These are phyloP conservation scores for Meghimatium bilineatum DNA, from an alignment of 2,888 invertebrate genomes.

Conservation along the genomic window DNA sequence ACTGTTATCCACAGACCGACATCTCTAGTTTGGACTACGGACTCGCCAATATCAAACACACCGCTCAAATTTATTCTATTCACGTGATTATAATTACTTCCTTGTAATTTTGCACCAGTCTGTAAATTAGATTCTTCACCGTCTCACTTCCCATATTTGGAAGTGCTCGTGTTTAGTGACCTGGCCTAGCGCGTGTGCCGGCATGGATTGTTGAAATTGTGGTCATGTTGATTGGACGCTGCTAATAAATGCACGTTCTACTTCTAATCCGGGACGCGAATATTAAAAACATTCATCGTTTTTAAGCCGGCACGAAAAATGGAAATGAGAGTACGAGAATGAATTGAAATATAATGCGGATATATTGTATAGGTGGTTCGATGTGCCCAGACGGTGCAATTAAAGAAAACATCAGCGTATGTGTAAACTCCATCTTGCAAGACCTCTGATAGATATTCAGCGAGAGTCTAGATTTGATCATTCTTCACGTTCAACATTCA, in stretches of 20 bases:
- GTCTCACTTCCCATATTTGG: neutral
- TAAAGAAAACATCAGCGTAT: neutral
- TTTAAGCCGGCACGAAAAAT: conserved; percentile 28
- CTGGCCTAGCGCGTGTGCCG: neutral
- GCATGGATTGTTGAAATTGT: conserved; percentile 30
- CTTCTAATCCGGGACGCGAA: conserved; percentile 5
- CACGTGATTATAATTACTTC: conserved; percentile 37
- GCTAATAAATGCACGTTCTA: conserved; percentile 1
- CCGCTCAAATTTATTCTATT: conserved; percentile 38
- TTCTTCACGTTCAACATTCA: too few species aligned
- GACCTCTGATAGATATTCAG: too few species aligned
- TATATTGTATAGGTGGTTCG: neutral
- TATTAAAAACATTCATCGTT: conserved; percentile 33
- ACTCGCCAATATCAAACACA: conserved; percentile 29
- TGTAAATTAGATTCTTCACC: conserved; percentile 33
- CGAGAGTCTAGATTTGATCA: too few species aligned
- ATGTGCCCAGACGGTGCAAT: neutral
- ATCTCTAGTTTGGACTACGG: neutral
- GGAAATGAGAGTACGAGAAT: conserved; percentile 13
- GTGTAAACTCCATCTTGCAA: neutral
- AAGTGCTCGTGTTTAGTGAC: neutral
- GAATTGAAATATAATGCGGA: neutral
- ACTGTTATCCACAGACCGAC: neutral
- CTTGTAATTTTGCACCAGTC: conserved; percentile 30
- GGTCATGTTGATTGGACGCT: conserved; percentile 27